Evolutionary conservation across 2,888 invertebrate species (phyloP).

Genomic region (Microctonus aethiopoides): DNA sequence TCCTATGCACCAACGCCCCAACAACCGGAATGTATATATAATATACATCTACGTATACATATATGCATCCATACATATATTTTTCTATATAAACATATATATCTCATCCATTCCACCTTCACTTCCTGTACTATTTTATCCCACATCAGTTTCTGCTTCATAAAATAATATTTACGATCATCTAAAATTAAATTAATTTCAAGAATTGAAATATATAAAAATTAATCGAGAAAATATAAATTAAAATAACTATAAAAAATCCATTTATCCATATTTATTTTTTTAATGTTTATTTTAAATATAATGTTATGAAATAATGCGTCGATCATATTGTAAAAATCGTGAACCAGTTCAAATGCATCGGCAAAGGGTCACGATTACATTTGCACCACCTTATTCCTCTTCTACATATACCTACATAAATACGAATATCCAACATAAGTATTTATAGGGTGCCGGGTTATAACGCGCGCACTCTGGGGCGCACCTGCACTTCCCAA

Average conservation of each 20-base stretch:
- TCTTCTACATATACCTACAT: background rate
- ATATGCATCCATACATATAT: background rate
- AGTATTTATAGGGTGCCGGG: slow-evolving; percentile 45
- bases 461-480: slow-evolving; percentile 37
- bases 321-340: background rate
- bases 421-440: background rate
- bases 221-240: background rate
- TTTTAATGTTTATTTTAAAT: background rate
- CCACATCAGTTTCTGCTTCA: slow-evolving; percentile 2
- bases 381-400: background rate
- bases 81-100: background rate
- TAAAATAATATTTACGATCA: slow-evolving; percentile 14
- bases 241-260: background rate
- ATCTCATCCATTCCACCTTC: slow-evolving; percentile 10
- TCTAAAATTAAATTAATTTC: slow-evolving; percentile 9
- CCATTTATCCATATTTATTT: background rate
- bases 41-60: background rate
- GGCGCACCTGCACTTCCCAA: slow-evolving; percentile 37
- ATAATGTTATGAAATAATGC: background rate
- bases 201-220: background rate
- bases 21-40: background rate
- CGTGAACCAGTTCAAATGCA: background rate
- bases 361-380: background rate
- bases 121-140: slow-evolving; percentile 1
- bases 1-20: background rate